Percentiles rank a stretch among this genome's conserved stretches.
Evolutionary conservation across 2,797 vertebrate species (phyloP).

Genomic region (Megaceryle alcyon): DNA sequence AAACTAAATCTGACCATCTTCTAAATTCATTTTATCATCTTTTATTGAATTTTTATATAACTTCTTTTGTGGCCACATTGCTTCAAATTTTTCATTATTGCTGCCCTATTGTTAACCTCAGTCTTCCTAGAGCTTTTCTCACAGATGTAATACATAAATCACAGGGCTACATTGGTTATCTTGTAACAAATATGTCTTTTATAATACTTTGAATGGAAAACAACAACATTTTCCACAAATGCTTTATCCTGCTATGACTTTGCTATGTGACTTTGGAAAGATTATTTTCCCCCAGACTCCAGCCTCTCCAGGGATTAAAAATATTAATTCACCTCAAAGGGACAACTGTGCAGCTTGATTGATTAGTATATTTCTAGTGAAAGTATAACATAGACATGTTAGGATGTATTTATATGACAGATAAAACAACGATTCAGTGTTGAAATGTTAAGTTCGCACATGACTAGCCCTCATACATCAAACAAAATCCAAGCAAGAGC

Average conservation of each 20-base stretch:
- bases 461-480: background rate
- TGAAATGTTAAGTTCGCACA: background rate
- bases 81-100: constrained; percentile 27
- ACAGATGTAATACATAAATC: constrained; percentile 22
- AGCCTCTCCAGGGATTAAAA: background rate
- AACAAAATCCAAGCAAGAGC: background rate
- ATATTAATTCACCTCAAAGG: background rate
- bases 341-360: background rate
- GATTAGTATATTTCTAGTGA: background rate
- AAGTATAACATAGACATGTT: background rate
- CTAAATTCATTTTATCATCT: constrained; percentile 18
- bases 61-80: background rate
- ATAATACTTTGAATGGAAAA: background rate
- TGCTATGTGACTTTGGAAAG: background rate
- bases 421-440: background rate
- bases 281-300: background rate
- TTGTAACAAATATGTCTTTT: background rate
- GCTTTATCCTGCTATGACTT: background rate
- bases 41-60: constrained; percentile 28
- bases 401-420: background rate
- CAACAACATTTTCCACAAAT: background rate
- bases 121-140: constrained; percentile 37
- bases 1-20: constrained; percentile 5
- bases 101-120: constrained; percentile 57
- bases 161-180: constrained; percentile 3